Conservation (phyloP, 2,888 invertebrate species). For the Hyposoter didymator region DNA sequence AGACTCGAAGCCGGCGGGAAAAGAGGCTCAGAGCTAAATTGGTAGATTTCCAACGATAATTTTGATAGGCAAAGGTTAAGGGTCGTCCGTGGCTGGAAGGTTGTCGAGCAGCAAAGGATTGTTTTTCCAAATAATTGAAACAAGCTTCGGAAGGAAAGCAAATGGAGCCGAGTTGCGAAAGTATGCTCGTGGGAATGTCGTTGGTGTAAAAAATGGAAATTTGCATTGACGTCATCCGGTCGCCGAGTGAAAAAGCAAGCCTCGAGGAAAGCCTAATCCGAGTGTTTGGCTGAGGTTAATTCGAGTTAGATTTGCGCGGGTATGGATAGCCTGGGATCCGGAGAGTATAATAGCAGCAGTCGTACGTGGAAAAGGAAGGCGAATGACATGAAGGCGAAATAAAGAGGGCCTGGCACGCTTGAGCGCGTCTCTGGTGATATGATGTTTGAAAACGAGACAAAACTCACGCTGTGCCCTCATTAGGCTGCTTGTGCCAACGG, state of each 20-base stretch:
- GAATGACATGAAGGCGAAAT: background rate
- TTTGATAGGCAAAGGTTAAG: background rate
- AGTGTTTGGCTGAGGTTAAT: background rate
- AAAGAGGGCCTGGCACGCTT: background rate
- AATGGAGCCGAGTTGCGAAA: background rate
- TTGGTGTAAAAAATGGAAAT: background rate
- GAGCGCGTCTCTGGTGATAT: background rate
- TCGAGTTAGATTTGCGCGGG: background rate
- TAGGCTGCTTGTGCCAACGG: conserved; percentile 35
- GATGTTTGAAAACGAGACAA: conserved; percentile 17
- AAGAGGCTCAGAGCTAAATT: background rate
- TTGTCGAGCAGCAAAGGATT: background rate
- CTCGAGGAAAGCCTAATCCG: background rate
- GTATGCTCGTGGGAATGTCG: background rate
- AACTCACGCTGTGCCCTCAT: conserved; percentile 28
- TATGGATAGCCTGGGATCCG: background rate
- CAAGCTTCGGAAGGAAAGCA: background rate
- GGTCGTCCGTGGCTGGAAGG: background rate
- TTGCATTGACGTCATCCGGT: background rate
- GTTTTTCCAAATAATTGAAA: background rate
- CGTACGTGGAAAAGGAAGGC: background rate
- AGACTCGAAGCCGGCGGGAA: background rate
- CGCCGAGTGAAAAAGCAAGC: background rate
- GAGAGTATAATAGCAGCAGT: background rate
- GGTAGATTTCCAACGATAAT: background rate